Evolutionary conservation across 1,140 invertebrate species (phyloP), one percentile per base, ranked within the genome.

Genomic region (Drosophila sp.): DNA sequence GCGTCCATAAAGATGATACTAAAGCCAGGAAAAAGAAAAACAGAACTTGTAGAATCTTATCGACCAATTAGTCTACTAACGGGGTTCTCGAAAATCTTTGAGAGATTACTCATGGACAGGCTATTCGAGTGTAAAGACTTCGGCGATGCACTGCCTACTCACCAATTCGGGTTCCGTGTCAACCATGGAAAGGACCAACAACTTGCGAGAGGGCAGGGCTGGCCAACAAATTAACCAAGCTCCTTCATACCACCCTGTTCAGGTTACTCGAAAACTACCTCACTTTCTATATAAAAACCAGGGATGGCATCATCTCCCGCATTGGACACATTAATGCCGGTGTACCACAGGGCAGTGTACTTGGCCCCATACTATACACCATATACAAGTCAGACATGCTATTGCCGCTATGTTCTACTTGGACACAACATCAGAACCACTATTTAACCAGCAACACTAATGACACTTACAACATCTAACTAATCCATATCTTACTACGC

Each of bases 201-300:
- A 8, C 18, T 73, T 1, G 14, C 32, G 0, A 6, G 67, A 2
- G 58, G n/a, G n/a, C n/a, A n/a, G n/a, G n/a, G 29, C 8, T 0
- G 72, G 65, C n/a, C n/a, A n/a, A 11, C 5, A 75, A 75, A 38
- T n/a, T 75, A 0, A 18, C 13, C 1, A 75, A 71, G 27, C 40
- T 48, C 0, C 51, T 75, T 0, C 59, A 66, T 14, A 3, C 5
- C 0, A 3, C 25, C 0, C 54, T 64, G 0, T 71, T 36, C 8
- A 11, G 25, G 0, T 16, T 70, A 0, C 6, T 75, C 0, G 14
- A 53, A 5, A 69, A 16, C 7, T 71, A 75, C 14, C 11, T 75
- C 0, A 9, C 27, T 4, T 70, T 74, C 14, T 5, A 34, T 2
- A 65, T 70, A 0, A 58, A 18, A 7, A 7, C 32, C 2, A 2